A percentile compares a stretch with the other conserved stretches of the same genome.
These are phyloP conservation scores for Atherinomorus stipes DNA, from an alignment of 2,113 vertebrate species.

Conservation along the genomic window DNA sequence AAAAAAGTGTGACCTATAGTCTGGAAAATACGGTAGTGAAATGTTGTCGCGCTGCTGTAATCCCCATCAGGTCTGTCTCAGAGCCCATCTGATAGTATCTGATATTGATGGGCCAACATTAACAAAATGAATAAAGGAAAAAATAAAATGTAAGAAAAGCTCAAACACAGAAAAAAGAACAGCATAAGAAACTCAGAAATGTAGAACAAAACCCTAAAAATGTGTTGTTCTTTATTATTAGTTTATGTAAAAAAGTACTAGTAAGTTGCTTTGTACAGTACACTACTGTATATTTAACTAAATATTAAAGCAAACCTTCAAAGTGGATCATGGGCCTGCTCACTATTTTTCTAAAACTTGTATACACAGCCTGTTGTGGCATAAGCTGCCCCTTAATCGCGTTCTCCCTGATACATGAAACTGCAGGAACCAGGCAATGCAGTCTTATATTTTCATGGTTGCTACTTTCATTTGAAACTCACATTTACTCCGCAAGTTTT, in stretches of 20 bases:
- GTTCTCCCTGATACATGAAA: not conserved
- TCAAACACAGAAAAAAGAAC: too few species aligned
- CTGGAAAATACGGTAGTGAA: too few species aligned
- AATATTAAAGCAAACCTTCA: not conserved
- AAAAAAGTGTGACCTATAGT: too few species aligned
- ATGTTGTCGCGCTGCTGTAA: not conserved
- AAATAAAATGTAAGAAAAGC: too few species aligned
- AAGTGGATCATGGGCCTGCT: not conserved
- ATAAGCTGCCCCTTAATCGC: not conserved
- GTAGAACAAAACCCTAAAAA: not conserved
- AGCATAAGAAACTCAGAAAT: too few species aligned
- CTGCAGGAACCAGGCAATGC: not conserved
- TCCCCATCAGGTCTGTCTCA: not conserved
- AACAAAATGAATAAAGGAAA: too few species aligned
- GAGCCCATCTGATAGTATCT: not conserved
- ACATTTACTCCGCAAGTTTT: not conserved
- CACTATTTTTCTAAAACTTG: not conserved
- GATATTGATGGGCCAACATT: too few species aligned
- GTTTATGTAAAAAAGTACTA: not conserved
- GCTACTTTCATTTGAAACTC: not conserved
- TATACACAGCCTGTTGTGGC: not conserved
- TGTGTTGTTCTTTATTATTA: not conserved
- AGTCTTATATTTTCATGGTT: not conserved
- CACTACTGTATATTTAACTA: not conserved
- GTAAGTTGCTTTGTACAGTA: not conserved